Evolutionary conservation across 2,113 vertebrate genomes (phyloP), one percentile per base, ranked within the genome.

Genomic region (Beaufortia kweichowensis): DNA sequence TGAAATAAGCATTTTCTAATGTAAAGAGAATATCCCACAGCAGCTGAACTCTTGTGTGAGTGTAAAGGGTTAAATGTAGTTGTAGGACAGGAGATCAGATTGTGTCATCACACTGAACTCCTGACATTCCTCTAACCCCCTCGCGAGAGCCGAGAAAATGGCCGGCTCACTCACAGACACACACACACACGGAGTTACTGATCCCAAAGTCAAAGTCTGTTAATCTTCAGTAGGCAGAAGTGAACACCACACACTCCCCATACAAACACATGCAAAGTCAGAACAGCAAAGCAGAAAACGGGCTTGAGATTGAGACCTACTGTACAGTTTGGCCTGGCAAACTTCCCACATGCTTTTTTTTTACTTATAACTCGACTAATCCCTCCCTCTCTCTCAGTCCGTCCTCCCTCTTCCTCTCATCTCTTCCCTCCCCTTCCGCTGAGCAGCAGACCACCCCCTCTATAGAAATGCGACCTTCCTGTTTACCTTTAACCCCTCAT

Each of bases 401-500:
- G 61, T 24, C 41, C 56, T 72, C 65, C 56, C 46, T 19, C 21
- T 76, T 75, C 57, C 72, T 74, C 5, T 43, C 62, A 28, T 31
- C 33, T 61, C 74, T 79, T 68, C 84, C 88, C 88, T 84, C 90
- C 91, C 82, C 80, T 91, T 91, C 90, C 86, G 85, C 46, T 81
- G 80, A 62, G 67, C 78, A 83, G 83, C 79, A 80, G 35, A 78
- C 81, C 60, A 74, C 85, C 48, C 43, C 48, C 88, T 39, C 76
- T 78, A 72, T 41, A 59, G 33, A 59, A 24, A 28, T 19, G 14
- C 53, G 19, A 33, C 17, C 90, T 94, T 95, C 91, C 91, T 92
- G 85, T 90, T 93, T 87, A 91, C 86, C 90, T 90, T 89, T 93
- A 87, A 93, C 85, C 90, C 87, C 74, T 64, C 75, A 73, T 55